Evolutionary conservation across 2,113 vertebrate genomes (phyloP).

Genomic region (Suncus etruscus): DNA sequence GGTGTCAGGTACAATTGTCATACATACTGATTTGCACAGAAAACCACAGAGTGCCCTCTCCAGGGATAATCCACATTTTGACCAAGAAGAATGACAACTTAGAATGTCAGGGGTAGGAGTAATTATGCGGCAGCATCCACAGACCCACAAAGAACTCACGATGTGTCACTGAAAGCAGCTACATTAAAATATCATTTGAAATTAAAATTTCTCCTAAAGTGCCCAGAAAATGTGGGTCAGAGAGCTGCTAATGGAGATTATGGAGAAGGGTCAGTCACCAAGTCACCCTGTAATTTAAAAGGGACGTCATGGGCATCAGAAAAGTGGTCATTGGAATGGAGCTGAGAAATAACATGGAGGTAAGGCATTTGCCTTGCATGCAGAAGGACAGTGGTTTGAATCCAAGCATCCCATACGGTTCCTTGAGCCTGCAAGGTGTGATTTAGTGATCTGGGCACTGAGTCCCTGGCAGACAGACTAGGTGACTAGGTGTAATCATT

Average conservation of each 20-base stretch:
- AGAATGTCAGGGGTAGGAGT: background rate
- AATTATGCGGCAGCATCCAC: background rate
- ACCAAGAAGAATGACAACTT: conserved; percentile 36
- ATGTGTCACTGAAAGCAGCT: conserved; percentile 29
- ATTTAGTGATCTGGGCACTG: background rate
- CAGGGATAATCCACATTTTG: conserved; percentile 22
- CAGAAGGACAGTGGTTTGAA: too few species aligned
- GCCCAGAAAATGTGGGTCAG: conserved; percentile 49
- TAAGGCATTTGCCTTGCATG: too few species aligned
- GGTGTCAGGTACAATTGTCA: conserved; percentile 26
- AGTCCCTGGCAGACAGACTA: background rate
- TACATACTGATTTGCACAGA: conserved; percentile 33
- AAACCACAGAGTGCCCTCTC: background rate
- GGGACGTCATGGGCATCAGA: background rate
- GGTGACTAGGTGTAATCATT: background rate
- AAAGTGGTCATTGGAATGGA: conserved; percentile 25
- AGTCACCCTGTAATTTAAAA: conserved; percentile 49
- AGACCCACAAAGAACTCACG: conserved; percentile 8
- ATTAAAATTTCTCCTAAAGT: conserved; percentile 73
- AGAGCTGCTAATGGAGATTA: conserved; percentile 53
- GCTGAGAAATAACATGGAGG: too few species aligned
- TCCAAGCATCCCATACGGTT: too few species aligned
- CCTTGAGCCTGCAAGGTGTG: too few species aligned
- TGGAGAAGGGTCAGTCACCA: background rate
- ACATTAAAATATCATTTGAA: conserved; percentile 66